Base-by-base conservation (phyloP, 2,113 vertebrate genomes). In the Macquaria ambigua region DNA sequence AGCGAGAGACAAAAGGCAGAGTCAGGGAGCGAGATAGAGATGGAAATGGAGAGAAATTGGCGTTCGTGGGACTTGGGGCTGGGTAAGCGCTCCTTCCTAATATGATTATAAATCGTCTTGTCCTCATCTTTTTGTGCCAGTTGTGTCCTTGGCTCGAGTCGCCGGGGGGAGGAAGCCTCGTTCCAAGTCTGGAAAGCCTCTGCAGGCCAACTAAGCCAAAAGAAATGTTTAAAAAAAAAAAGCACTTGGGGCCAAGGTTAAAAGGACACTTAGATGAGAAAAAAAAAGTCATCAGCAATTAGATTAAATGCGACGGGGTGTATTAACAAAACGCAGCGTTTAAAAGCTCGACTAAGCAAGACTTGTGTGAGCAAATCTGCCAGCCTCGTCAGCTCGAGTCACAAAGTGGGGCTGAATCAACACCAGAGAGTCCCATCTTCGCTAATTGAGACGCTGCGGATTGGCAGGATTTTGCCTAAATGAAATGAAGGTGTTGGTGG, bases 51-150 rank as follows among this genome's bases (percentile, higher is more conserved):
- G 79, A 80, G 82, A 67, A 79, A 59, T 69, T 90, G 89, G 89
- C 67, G 1, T 74, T 55, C 1, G 58, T 28, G 28, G 3, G 46
- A 76, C 66, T 72, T 66, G 0, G 53, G 68, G 66, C 67, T 2
- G 82, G 71, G 55, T 41, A 48, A 78, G 74, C 58, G 9, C 61
- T 71, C 43, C 72, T 43, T 72, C 46, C 81, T 89, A 89, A 91
- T 88, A 68, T 83, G 77, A 91, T 85, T 92, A 93, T 79, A 87
- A 81, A 84, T 80, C 7, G 8, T 76, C 83, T 85, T 76, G 74
- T 84, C 61, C 74, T 72, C 83, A 28, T 89, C 72, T 83, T 91
- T 82, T 56, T 72, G 43, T 79, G 64, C 83, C 83, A 76, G 69
- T 70, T 31, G 72, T 69, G 82, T 86, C 86, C 89, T 89, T 83